Evolutionary conservation across 2,888 invertebrate species (phyloP).

Genomic region (Netelia fuscicornis): DNA sequence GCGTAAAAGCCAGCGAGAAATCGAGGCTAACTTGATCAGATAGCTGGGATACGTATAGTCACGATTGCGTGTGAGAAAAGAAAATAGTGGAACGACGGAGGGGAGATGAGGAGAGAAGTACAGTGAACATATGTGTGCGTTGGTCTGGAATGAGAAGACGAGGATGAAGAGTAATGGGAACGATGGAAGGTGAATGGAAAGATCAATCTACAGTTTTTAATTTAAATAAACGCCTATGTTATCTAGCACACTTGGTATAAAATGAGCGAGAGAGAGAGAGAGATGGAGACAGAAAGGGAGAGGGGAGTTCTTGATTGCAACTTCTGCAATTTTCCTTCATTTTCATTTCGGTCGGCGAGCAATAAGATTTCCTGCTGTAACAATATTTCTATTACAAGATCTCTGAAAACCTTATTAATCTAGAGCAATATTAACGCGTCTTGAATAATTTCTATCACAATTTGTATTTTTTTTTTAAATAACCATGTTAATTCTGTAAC

Average conservation of each 20-base stretch:
- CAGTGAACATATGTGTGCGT: background rate
- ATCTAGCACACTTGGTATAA: no score
- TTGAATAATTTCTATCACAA: no score
- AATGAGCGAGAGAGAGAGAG: conserved; percentile 77
- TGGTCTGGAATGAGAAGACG: conserved; percentile 51
- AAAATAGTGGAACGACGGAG: conserved; percentile 41
- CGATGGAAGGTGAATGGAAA: conserved; percentile 64
- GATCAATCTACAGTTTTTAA: conserved; percentile 82
- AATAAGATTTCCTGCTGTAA: background rate
- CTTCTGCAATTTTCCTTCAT: conserved; percentile 22
- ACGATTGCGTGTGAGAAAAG: conserved; percentile 38
- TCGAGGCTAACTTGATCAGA: conserved; percentile 36
- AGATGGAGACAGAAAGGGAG: conserved; percentile 24
- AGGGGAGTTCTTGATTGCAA: conserved; percentile 57
- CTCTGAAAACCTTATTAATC: background rate
- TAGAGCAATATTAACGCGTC: background rate
- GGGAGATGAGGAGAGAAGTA: conserved; percentile 41
- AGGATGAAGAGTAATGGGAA: conserved; percentile 47
- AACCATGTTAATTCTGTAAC: no score
- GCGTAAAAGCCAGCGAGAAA: conserved; percentile 52
- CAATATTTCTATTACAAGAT: background rate
- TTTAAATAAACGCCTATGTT: conserved; percentile 82
- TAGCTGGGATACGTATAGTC: conserved; percentile 27
- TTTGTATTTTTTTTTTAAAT: no score
- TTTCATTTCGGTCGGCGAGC: background rate